Percentiles rank a stretch among this genome's conserved stretches.
phyloP scores from a whole-genome alignment of 2,797 vertebrate species.

The Rachycentron canadum region DNA sequence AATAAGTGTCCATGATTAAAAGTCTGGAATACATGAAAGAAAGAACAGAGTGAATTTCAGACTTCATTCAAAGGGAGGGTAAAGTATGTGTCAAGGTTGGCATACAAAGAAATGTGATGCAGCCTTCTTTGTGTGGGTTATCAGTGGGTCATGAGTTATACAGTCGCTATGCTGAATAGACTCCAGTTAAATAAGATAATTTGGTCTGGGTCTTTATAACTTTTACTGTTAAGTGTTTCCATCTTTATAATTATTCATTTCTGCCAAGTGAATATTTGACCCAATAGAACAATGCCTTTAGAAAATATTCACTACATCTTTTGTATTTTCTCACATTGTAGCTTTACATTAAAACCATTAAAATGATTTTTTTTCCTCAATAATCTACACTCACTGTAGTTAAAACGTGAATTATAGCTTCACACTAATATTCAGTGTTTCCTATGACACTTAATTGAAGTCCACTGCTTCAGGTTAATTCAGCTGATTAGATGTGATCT shows the following conservation, averaged over 20 bases:
- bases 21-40: constrained; percentile 6
- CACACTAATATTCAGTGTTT: neutral
- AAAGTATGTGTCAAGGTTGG: neutral
- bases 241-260: too few species aligned
- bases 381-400: too few species aligned
- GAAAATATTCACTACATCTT: too few species aligned
- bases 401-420: too few species aligned
- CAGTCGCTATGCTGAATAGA: neutral
- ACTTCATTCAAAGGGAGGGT: neutral
- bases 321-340: too few species aligned
- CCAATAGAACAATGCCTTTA: too few species aligned
- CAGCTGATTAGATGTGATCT: too few species aligned
- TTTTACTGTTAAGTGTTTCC: neutral
- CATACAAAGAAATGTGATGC: constrained; percentile 14
- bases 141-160: neutral
- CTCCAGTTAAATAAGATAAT: neutral
- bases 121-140: neutral
- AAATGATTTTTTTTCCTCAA: too few species aligned
- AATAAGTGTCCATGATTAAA: constrained; percentile 24
- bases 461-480: too few species aligned
- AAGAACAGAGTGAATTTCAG: constrained; percentile 2
- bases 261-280: too few species aligned
- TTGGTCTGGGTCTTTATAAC: neutral
- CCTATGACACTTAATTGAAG: neutral
- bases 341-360: too few species aligned